Conservation (phyloP, 2,113 vertebrate genomes). For the Rhagologus leucostigma region DNA sequence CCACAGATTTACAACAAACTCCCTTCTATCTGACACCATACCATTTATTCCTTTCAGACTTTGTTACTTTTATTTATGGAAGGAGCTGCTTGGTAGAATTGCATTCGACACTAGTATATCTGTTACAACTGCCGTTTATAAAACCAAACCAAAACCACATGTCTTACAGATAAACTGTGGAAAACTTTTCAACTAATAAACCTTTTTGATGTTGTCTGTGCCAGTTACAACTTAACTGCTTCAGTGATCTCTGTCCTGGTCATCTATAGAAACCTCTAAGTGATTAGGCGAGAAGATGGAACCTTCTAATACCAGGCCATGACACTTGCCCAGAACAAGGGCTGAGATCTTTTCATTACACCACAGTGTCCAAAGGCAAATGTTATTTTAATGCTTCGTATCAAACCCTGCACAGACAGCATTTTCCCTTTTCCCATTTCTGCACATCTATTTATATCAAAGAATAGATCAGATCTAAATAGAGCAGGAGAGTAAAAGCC, state of each 20-base stretch:
- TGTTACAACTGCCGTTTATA: conserved; percentile 49
- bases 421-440: neutral
- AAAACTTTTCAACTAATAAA: conserved; percentile 43
- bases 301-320: neutral
- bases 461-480: neutral
- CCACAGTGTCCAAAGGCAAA: neutral
- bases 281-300: neutral
- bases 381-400: neutral
- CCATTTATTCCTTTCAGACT: conserved; percentile 1
- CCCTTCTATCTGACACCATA: neutral
- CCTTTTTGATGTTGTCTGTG: neutral
- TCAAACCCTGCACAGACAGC: neutral
- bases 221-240: conserved; percentile 1
- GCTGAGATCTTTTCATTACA: neutral
- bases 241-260: neutral
- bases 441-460: neutral
- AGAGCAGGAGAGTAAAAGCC: neutral
- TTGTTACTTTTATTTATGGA: conserved; percentile 21
- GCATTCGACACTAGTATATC: neutral
- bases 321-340: neutral
- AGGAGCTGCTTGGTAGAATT: conserved; percentile 22
- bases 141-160: conserved; percentile 65
- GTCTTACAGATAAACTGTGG: conserved; percentile 50
- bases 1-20: neutral
- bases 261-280: neutral